Evolutionary conservation across 2,888 invertebrate genomes (phyloP).

Genomic region (Ashinkailepas kermadecensis): DNA sequence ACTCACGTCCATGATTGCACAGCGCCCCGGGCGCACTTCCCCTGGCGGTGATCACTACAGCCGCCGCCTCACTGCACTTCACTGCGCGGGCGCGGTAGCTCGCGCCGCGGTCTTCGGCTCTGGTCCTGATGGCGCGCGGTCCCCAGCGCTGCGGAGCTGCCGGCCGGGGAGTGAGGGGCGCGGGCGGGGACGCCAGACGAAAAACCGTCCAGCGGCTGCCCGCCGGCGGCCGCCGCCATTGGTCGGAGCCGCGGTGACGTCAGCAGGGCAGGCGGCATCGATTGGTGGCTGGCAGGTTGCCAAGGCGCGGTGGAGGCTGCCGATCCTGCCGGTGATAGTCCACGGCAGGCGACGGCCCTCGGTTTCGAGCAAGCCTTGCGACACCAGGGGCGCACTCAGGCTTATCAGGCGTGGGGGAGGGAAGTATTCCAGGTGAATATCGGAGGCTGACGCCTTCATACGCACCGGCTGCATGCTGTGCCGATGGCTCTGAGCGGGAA

Average conservation of each 20-base stretch:
- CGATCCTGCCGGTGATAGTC: background rate
- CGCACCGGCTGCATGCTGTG: no score
- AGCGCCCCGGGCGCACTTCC: background rate
- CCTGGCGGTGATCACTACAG: background rate
- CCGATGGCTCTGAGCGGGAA: no score
- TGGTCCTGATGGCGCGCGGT: background rate
- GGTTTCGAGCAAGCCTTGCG: background rate
- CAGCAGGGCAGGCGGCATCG: background rate
- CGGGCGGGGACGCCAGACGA: background rate
- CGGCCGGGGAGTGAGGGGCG: background rate
- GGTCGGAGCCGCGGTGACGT: background rate
- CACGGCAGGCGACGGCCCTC: background rate
- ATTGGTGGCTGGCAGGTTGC: constrained; percentile 17
- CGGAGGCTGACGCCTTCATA: no score
- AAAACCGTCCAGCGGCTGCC: background rate
- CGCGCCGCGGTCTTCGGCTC: no score
- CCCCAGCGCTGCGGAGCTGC: background rate
- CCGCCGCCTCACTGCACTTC: background rate
- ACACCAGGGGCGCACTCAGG: background rate
- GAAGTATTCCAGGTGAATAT: no score
- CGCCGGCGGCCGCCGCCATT: background rate
- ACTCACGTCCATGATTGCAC: constrained; percentile 9
- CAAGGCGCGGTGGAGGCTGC: background rate
- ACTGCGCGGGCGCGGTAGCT: no score
- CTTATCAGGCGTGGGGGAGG: background rate